Conservation (phyloP, 2,113 vertebrate species). For the Phaethon lepturus region DNA sequence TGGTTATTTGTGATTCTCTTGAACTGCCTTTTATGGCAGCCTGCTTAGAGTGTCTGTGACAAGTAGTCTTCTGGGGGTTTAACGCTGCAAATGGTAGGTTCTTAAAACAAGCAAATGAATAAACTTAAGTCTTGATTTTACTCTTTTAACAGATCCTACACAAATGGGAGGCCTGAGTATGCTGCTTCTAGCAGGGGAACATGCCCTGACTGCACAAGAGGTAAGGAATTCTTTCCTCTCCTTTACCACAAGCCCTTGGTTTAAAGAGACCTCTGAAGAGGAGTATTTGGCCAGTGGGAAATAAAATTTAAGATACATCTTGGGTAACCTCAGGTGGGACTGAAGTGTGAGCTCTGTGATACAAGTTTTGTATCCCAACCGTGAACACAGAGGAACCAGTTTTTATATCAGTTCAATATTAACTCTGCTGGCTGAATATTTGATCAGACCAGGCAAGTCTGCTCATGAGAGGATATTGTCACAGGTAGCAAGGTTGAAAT, state of each 20-base stretch:
- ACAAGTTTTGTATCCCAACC: neutral
- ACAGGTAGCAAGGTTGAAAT: neutral
- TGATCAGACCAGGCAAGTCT: neutral
- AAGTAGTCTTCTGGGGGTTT: constrained; percentile 35
- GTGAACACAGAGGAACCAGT: neutral
- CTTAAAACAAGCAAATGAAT: constrained; percentile 56
- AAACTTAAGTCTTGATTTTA: constrained; percentile 32
- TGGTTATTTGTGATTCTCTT: constrained; percentile 55
- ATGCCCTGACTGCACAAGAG: constrained; percentile 93
- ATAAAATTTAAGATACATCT: neutral
- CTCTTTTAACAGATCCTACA: constrained; percentile 87
- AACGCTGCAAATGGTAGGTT: neutral
- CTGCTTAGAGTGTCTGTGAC: constrained; percentile 41
- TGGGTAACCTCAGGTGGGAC: neutral
- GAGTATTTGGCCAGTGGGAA: neutral
- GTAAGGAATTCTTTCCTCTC: constrained; percentile 70
- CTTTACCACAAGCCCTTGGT: neutral
- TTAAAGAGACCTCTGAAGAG: neutral
- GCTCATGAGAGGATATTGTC: neutral
- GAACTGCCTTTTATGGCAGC: constrained; percentile 55
- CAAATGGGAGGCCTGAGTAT: constrained; percentile 98
- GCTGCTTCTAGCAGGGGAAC: constrained; percentile 96
- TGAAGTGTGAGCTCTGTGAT: neutral
- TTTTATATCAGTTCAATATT: neutral
- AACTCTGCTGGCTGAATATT: neutral